Percentiles rank a stretch among this genome's conserved stretches.
Conservation (phyloP, 1,140 invertebrate species). For the Melitaea cinxia region DNA sequence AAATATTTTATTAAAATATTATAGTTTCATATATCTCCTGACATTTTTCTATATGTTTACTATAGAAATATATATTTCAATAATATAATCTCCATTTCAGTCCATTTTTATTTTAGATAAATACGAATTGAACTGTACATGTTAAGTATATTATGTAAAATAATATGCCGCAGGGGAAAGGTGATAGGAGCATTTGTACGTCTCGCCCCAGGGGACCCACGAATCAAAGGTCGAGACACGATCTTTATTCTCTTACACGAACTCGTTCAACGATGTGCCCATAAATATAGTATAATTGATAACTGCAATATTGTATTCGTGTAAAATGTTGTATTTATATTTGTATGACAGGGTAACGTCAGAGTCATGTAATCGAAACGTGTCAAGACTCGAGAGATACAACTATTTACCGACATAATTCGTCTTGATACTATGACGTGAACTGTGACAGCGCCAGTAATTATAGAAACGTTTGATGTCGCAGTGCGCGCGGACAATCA, state of each 20-base stretch:
- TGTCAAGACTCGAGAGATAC: constrained; percentile 20
- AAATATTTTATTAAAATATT: too few relatives aligned
- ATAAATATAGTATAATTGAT: constrained; percentile 36
- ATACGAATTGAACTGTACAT: too few relatives aligned
- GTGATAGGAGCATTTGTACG: constrained; percentile 32
- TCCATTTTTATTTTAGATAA: too few relatives aligned
- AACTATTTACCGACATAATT: constrained; percentile 17
- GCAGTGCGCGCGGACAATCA: not conserved
- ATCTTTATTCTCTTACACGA: constrained; percentile 51
- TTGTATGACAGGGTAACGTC: constrained; percentile 10
- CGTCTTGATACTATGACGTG: constrained; percentile 5
- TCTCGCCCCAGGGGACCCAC: constrained; percentile 49
- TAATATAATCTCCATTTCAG: too few relatives aligned
- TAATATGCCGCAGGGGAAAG: constrained; percentile 21
- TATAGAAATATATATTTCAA: too few relatives aligned
- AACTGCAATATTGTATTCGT: constrained; percentile 25
- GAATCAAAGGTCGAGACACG: constrained; percentile 51
- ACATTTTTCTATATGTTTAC: too few relatives aligned
- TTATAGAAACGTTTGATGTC: constrained; percentile 13
- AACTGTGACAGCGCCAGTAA: constrained; percentile 13
- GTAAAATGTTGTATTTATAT: constrained; percentile 13
- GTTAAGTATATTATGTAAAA: constrained; percentile 14
- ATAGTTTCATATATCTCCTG: too few relatives aligned
- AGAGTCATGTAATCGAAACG: constrained; percentile 7
- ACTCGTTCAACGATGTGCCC: constrained; percentile 23